Evolutionary conservation across 2,797 vertebrate species (phyloP), one percentile per base, ranked within the genome.

Genomic region (Diplodus puntazzo): DNA sequence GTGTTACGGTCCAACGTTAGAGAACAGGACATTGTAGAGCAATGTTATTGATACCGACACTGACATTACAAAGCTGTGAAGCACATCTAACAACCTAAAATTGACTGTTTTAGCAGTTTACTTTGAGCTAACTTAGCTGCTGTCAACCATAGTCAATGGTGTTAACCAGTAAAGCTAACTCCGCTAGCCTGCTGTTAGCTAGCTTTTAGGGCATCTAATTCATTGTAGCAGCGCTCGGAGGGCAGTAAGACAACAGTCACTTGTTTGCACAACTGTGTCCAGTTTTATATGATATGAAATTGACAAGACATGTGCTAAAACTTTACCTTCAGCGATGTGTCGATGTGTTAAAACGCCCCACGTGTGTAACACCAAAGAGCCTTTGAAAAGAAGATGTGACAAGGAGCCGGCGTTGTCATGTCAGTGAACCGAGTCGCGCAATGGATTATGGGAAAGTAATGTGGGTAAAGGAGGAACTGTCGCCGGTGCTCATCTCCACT

Each of bases 291-390:
- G 2, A 20, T 4, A 20, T 2, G 0, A 1, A 0, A 34, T 0
- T 1, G 10, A 45, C 43, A 1, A 45, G 0, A 74, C 14, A 58
- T 11, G 1, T 2, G 27, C 0, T 52, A 57, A 83, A 80, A 23
- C 1, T 3, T 84, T 88, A 93, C 92, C 83, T 85, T 87, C 45
- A 77, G 42, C 4, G 45, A 57, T 4, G 39, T n/a, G 60, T 5
- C 63, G 2, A 54, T n/a, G 10, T 30, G 65, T 63, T 59, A 18
- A 18, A 53, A 11, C 34, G 58, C 52, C 49, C 81, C 91, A 94
- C 92, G 92, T 93, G 91, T 77, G 11, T 45, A 30, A 0, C 4
- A 46, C 48, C 79, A 3, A 16, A 92, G 82, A 93, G 61, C 43
- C 53, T 92, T n/a, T 30, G 10, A 5, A 11, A 46, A 1, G 16